Base-by-base conservation (phyloP, 2,888 invertebrate species). In the Tuberolachnus salignus region DNA sequence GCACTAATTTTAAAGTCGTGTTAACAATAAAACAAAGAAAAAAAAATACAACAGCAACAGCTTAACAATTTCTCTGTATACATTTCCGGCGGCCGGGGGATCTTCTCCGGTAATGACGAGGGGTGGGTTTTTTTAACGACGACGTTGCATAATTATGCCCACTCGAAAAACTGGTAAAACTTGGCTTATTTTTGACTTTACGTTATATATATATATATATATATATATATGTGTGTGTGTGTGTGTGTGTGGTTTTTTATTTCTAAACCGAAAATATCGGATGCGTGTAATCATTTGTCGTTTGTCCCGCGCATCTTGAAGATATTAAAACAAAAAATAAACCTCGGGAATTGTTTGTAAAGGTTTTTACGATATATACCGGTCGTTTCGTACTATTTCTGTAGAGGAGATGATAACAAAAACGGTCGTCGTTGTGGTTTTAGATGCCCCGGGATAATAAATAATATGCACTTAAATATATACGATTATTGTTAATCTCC, bases 301-400 rank as follows among this genome's bases (percentile, higher is more conserved):
- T 42, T 42, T 9, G 63, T 42, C 53, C 16, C 59, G 23, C 44
- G 44, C 73, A 74, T 74, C 53, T 74, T 74, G 73, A 74, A 74
- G 64, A 64, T 64, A 74, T 73, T 74, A 74, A 34, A 34, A 34
- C 3, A 34, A 34, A 34, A 34, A 34, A 34, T 34, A 34, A 74
- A 74, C 53, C 64, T 53, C 9, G 51, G 34, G 42, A 63, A 44
- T 23, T 26, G 61, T 51, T 72, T 61, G 8, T 42, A 23, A 10
- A 34, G 49, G 49, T 49, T 64, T 74, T 74, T 74, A 74, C 63
- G 73, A 64, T 9, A 42, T 10, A 42, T 13, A 34, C 34, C 6
- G n/a, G n/a, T n/a, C n/a, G 6, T 34, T 34, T 34, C 34, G 34
- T 34, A 34, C 51, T 53, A 63, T 73, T 73, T 63, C 3, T 19